Percentiles rank a stretch among this genome's conserved stretches.
phyloP scores from a whole-genome alignment of 2,888 invertebrate species.

The Leucania comma region DNA sequence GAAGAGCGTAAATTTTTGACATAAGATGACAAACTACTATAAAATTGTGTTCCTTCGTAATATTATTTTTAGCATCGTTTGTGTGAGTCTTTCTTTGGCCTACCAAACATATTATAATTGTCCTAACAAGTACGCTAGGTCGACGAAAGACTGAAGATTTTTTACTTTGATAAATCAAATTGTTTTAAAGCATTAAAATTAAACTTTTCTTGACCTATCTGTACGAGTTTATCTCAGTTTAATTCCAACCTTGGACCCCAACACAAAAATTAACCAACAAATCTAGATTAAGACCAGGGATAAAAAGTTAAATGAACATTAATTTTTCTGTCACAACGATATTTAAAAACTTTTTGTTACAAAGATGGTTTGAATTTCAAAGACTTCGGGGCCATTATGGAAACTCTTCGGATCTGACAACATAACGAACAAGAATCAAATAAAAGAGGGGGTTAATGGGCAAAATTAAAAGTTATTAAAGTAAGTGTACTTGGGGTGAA shows the following conservation, averaged over 20 bases:
- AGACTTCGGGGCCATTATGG: slow-evolving; percentile 31
- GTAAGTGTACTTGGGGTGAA: slow-evolving; percentile 48
- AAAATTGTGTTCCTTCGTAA: no score
- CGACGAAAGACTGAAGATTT: no score
- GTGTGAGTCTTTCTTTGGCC: no score
- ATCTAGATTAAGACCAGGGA: slow-evolving; percentile 44
- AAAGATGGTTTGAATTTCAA: slow-evolving; percentile 46
- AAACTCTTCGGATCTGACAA: slow-evolving; percentile 42
- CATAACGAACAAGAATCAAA: slow-evolving; percentile 50
- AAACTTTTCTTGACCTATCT: slow-evolving; percentile 24
- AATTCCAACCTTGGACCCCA: slow-evolving; percentile 13
- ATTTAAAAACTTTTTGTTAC: slow-evolving; percentile 57
- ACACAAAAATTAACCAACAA: slow-evolving; percentile 46
- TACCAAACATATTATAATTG: no score
- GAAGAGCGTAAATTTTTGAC: no score
- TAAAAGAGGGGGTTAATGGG: slow-evolving; percentile 52
- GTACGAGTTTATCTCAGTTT: slow-evolving; percentile 25
- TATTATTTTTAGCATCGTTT: no score
- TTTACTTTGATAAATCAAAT: neutral
- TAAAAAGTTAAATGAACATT: slow-evolving; percentile 51
- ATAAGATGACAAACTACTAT: no score
- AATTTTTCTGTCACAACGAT: slow-evolving; percentile 42
- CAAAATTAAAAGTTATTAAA: slow-evolving; percentile 64
- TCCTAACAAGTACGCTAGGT: no score
- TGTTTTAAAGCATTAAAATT: neutral